Conservation (phyloP, 2,888 invertebrate species). For the Junonia oenone region DNA sequence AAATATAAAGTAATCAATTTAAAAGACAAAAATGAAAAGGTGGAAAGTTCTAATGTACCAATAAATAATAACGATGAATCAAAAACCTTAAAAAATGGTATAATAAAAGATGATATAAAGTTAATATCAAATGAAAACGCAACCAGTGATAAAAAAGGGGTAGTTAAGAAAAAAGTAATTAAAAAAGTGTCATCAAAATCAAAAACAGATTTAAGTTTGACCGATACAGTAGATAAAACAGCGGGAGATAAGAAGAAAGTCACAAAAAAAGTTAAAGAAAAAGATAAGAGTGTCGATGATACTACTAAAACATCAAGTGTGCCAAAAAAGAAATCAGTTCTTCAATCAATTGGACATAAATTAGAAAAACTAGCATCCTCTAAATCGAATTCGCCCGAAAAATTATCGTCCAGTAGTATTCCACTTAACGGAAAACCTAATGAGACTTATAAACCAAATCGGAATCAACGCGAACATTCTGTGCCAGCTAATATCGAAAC, state of each 20-base stretch:
- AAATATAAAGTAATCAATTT: slow-evolving; percentile 56
- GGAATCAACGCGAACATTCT: slow-evolving; percentile 83
- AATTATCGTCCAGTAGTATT: slow-evolving; percentile 52
- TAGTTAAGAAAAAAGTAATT: slow-evolving; percentile 68
- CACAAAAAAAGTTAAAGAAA: slow-evolving; percentile 65
- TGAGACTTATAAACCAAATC: slow-evolving; percentile 68
- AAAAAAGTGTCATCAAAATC: slow-evolving; percentile 70
- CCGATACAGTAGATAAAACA: slow-evolving; percentile 52
- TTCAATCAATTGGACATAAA: slow-evolving; percentile 88
- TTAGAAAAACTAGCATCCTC: slow-evolving; percentile 83
- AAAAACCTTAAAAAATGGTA: slow-evolving; percentile 43
- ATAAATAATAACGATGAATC: slow-evolving; percentile 41
- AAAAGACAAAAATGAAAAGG: slow-evolving; percentile 36
- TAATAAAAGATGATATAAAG: slow-evolving; percentile 46
- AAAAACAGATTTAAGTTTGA: slow-evolving; percentile 56
- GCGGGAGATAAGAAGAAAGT: slow-evolving; percentile 63
- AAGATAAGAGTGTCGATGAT: slow-evolving; percentile 57
- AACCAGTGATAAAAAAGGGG: slow-evolving; percentile 57
- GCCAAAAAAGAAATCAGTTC: slow-evolving; percentile 82
- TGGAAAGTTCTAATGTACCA: slow-evolving; percentile 42
- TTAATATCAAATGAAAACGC: slow-evolving; percentile 47
- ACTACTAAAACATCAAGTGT: slow-evolving; percentile 46
- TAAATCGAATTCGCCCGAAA: slow-evolving; percentile 70
- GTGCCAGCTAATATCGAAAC: slow-evolving; percentile 77
- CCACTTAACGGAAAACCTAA: slow-evolving; percentile 44